These are phyloP conservation scores for Cacajao melanocephalus DNA, from an alignment of 2,797 vertebrate genomes.

Conservation along the genomic window DNA sequence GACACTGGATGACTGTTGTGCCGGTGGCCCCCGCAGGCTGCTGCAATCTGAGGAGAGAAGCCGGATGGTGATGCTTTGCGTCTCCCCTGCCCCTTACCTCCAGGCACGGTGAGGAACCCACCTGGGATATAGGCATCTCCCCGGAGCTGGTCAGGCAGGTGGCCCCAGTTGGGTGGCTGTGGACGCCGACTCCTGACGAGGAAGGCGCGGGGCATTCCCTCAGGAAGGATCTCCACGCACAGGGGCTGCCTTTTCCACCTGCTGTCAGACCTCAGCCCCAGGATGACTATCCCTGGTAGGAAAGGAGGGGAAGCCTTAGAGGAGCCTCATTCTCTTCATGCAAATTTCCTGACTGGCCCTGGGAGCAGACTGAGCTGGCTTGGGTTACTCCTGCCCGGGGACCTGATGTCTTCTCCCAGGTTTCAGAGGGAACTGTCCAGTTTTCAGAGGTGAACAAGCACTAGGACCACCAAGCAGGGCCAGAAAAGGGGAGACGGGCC, in stretches of 20 bases:
- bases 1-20: background rate
- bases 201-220: conserved; percentile 81
- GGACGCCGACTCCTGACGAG: conserved; percentile 77
- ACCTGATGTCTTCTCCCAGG: background rate
- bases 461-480: background rate
- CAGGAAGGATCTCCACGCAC: background rate
- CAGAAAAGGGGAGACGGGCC: background rate
- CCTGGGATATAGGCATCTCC: conserved; percentile 83
- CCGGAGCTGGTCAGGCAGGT: conserved; percentile 77
- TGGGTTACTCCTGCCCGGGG: background rate
- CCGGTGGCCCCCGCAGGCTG: background rate
- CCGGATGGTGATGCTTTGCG: background rate
- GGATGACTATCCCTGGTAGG: background rate
- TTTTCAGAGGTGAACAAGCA: background rate
- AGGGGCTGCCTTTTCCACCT: background rate
- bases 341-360: conserved; percentile 69
- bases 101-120: conserved; percentile 28
- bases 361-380: background rate
- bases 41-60: conserved; percentile 68
- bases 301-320: background rate
- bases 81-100: background rate
- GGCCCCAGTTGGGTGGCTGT: conserved; percentile 74
- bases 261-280: background rate
- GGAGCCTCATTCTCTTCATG: conserved; percentile 65
- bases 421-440: background rate